These are phyloP conservation scores for Melikaiella ostensackeni DNA, from an alignment of 2,888 invertebrate species.

Conservation along the genomic window DNA sequence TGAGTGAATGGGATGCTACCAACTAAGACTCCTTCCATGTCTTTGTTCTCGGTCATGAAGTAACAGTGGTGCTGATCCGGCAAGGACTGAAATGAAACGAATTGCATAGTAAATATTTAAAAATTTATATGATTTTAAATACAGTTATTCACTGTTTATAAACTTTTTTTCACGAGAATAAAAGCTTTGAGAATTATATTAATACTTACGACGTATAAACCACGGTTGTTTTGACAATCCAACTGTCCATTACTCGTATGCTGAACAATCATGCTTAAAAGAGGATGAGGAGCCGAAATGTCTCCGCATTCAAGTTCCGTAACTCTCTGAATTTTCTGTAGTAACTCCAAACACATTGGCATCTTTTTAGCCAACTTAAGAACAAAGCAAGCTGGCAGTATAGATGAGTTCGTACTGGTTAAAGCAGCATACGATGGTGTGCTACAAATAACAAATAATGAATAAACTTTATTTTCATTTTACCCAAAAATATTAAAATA, in stretches of 20 bases:
- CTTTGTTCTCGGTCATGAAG: conserved; percentile 91
- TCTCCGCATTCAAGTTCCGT: conserved; percentile 81
- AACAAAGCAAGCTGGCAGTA: conserved; percentile 94
- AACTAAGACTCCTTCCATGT: conserved; percentile 87
- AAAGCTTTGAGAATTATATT: neutral
- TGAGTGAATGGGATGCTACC: conserved; percentile 94
- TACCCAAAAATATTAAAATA: neutral
- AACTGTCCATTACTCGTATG: conserved; percentile 87
- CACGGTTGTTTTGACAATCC: conserved; percentile 85
- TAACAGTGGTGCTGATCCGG: conserved; percentile 97
- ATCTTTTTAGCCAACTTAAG: conserved; percentile 89
- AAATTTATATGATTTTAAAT: neutral
- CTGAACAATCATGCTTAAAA: conserved; percentile 88
- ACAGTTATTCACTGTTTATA: no score
- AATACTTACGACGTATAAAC: conserved; percentile 89
- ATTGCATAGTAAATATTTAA: conserved; percentile 19
- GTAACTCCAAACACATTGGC: conserved; percentile 89
- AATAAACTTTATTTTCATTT: neutral
- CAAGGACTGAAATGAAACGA: conserved; percentile 82
- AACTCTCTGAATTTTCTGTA: conserved; percentile 83
- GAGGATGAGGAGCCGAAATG: conserved; percentile 80
- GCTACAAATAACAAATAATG: conserved; percentile 75
- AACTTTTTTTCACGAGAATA: neutral
- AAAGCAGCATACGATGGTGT: conserved; percentile 89
- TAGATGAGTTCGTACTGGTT: conserved; percentile 90